Evolutionary conservation across 2,113 vertebrate species (phyloP).

Genomic region (Murina feae): DNA sequence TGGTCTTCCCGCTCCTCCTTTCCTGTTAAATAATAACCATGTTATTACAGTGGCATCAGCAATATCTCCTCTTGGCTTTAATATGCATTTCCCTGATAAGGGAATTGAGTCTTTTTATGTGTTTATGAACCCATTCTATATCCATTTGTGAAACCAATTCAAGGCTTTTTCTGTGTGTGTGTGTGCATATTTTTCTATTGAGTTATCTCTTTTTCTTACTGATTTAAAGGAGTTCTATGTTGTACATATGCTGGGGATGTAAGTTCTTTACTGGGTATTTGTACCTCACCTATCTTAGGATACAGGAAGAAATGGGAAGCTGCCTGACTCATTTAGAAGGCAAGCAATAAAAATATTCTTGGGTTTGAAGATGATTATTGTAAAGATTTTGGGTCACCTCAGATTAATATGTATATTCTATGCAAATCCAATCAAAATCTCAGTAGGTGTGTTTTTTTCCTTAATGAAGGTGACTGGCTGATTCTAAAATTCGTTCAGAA

Average conservation of each 20-base stretch:
- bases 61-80: neutral
- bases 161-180: neutral
- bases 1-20: too few relatives aligned
- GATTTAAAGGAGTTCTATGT: neutral
- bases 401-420: neutral
- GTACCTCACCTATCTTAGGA: neutral
- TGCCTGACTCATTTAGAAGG: neutral
- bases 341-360: neutral
- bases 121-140: neutral
- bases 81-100: neutral
- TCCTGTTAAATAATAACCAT: too few relatives aligned
- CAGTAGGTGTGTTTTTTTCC: neutral
- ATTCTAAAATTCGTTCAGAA: neutral
- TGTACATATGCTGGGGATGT: neutral
- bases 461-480: neutral
- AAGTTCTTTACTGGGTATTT: neutral
- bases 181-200: slow-evolving; percentile 1
- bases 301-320: neutral
- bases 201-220: neutral
- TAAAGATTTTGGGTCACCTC: neutral
- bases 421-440: neutral
- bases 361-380: neutral
- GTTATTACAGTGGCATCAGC: too few relatives aligned
- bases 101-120: neutral
- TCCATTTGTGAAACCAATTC: neutral